These are phyloP conservation scores for Catostylus mosaicus DNA, from an alignment of 30 jellyfish, hydroid and myxozoan species.

Conservation along the genomic window DNA sequence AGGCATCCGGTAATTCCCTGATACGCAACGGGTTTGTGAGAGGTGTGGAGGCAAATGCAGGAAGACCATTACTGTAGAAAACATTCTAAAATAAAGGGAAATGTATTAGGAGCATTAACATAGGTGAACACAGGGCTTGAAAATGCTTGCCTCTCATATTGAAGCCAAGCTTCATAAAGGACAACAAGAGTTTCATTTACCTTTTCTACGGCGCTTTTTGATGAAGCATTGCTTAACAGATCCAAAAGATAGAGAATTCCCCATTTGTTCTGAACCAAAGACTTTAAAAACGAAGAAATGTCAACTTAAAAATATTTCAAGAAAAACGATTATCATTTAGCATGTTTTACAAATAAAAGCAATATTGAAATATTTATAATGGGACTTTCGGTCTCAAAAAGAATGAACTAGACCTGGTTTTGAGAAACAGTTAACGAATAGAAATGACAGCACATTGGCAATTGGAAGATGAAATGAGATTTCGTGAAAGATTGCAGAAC, in stretches of 20 bases:
- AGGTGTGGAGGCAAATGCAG: slow-evolving; percentile 84
- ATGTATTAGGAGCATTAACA: background rate
- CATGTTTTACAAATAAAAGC: too few relatives aligned
- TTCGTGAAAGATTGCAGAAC: too few relatives aligned
- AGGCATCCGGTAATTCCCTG: slow-evolving; percentile 48
- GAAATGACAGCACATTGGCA: too few relatives aligned
- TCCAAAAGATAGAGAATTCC: slow-evolving; percentile 78
- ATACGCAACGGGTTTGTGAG: slow-evolving; percentile 14
- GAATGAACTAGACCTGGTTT: too few relatives aligned
- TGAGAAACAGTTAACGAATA: too few relatives aligned
- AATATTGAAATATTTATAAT: too few relatives aligned
- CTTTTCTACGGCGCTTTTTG: slow-evolving; percentile 12
- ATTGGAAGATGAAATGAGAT: too few relatives aligned
- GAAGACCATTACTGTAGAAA: slow-evolving; percentile 84
- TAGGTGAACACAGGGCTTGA: background rate
- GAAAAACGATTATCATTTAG: too few relatives aligned
- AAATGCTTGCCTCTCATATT: background rate
- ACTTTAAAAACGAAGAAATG: slow-evolving; percentile 33
- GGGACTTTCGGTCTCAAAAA: too few relatives aligned
- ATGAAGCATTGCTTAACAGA: slow-evolving; percentile 52
- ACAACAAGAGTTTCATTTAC: background rate
- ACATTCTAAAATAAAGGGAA: slow-evolving; percentile 49
- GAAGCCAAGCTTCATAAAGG: too few relatives aligned
- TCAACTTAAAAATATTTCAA: background rate
- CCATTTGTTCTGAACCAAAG: slow-evolving; percentile 83